Conservation (phyloP, 2,113 vertebrate species). For the Ameiurus melas region DNA sequence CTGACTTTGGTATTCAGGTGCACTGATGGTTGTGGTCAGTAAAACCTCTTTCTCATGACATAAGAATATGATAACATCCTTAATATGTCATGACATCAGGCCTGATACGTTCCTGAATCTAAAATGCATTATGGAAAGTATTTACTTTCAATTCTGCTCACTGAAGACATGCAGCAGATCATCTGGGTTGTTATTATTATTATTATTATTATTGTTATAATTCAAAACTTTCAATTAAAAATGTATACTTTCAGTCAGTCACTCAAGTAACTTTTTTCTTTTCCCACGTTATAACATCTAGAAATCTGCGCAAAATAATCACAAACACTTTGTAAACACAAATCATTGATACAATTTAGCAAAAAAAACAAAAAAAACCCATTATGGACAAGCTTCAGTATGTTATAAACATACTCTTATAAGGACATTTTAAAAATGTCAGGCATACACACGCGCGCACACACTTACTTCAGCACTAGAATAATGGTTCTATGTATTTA, state of each 20-base stretch:
- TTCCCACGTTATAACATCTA: background rate
- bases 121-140: background rate
- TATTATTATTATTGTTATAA: no score
- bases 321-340: constrained; percentile 22
- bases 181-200: background rate
- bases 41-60: background rate
- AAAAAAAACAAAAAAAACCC: no score
- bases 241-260: background rate
- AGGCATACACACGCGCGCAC: background rate
- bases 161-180: background rate
- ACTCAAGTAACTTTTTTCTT: background rate
- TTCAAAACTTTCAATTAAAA: background rate
- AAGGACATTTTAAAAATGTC: background rate
- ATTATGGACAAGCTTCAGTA: background rate
- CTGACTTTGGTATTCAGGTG: background rate
- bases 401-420: background rate
- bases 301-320: background rate
- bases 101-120: background rate
- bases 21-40: background rate
- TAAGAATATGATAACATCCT: background rate
- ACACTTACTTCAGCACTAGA: background rate
- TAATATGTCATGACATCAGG: background rate
- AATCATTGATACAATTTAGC: background rate
- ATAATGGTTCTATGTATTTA: background rate
- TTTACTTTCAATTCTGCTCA: background rate